These are phyloP conservation scores for Cordilura impudica DNA, from an alignment of 2,888 invertebrate species.

Conservation along the genomic window DNA sequence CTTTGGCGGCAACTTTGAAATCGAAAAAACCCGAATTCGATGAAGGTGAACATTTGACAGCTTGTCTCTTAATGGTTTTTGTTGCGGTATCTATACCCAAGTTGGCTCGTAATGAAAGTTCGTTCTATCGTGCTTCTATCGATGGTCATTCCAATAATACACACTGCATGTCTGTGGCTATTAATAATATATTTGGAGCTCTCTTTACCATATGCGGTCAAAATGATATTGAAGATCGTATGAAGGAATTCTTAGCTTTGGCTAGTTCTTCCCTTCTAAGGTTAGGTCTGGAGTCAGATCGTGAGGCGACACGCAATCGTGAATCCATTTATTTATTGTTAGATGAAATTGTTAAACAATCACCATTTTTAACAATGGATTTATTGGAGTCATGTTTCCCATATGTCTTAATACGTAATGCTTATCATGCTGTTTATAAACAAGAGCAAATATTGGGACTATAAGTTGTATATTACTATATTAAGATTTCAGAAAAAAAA, in stretches of 20 bases:
- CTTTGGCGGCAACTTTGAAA: slow-evolving; percentile 92
- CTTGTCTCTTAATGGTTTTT: slow-evolving; percentile 98
- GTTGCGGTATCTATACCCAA: slow-evolving; percentile 98
- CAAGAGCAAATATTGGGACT: slow-evolving; percentile 82
- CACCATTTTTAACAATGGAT: slow-evolving; percentile 99
- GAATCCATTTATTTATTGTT: slow-evolving; percentile 98
- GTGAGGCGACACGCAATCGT: slow-evolving; percentile 94
- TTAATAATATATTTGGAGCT: slow-evolving; percentile 97
- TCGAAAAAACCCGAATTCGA: slow-evolving; percentile 92
- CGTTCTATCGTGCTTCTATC: slow-evolving; percentile 91
- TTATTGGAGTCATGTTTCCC: slow-evolving; percentile 99
- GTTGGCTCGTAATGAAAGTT: slow-evolving; percentile 92
- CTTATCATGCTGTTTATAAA: slow-evolving; percentile 97
- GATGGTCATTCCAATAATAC: slow-evolving; percentile 99
- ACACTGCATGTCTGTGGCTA: slow-evolving; percentile 97
- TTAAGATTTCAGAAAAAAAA: not conserved
- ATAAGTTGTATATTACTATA: slow-evolving; percentile 20
- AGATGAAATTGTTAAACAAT: slow-evolving; percentile 98
- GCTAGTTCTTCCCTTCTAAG: slow-evolving; percentile 97
- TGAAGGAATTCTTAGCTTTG: slow-evolving; percentile 96
- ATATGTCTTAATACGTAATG: slow-evolving; percentile 97
- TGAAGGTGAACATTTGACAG: slow-evolving; percentile 94
- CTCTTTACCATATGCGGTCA: slow-evolving; percentile 97
- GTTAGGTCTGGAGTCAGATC: slow-evolving; percentile 96
- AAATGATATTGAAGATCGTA: slow-evolving; percentile 96